A percentile compares a stretch with the other conserved stretches of the same genome.
Evolutionary conservation across 2,797 vertebrate species (phyloP).

Genomic region (Epinephelus awoara): DNA sequence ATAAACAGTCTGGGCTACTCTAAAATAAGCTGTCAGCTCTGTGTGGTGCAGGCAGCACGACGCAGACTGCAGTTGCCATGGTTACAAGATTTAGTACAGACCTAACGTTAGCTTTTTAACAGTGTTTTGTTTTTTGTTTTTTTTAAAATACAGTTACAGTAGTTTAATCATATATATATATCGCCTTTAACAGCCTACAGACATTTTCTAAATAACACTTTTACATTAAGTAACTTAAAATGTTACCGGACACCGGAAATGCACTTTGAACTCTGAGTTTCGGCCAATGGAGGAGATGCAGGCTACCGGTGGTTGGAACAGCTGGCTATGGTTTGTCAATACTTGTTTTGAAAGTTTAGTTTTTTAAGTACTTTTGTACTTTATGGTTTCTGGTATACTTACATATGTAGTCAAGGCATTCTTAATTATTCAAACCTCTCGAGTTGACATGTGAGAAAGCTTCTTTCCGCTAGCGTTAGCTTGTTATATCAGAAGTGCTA

Average conservation of each 20-base stretch:
- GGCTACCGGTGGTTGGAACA: constrained; percentile 47
- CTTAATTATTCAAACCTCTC: not conserved
- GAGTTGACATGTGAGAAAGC: not conserved
- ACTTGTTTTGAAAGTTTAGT: constrained; percentile 47
- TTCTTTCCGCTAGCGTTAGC: not conserved
- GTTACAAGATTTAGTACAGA: constrained; percentile 36
- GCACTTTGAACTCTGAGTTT: constrained; percentile 68
- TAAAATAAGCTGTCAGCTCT: not conserved
- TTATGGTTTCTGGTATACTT: accelerated
- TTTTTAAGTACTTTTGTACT: not conserved
- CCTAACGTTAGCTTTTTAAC: not conserved
- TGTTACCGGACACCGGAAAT: constrained; percentile 62
- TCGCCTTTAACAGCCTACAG: not conserved
- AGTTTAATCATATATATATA: not conserved
- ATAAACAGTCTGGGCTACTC: not conserved
- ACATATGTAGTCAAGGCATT: accelerated
- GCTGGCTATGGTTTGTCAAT: constrained; percentile 57
- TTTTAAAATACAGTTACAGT: accelerated
- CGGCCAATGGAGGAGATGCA: constrained; percentile 63
- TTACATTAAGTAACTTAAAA: too few relatives aligned
- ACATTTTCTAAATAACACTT: not conserved
- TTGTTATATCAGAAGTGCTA: constrained; percentile 30
- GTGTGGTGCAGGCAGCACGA: not conserved
- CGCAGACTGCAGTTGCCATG: constrained; percentile 48
- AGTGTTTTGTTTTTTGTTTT: not conserved